These are phyloP conservation scores for Conopomorpha cramerella DNA, from an alignment of 1,140 invertebrate genomes.

Conservation along the genomic window DNA sequence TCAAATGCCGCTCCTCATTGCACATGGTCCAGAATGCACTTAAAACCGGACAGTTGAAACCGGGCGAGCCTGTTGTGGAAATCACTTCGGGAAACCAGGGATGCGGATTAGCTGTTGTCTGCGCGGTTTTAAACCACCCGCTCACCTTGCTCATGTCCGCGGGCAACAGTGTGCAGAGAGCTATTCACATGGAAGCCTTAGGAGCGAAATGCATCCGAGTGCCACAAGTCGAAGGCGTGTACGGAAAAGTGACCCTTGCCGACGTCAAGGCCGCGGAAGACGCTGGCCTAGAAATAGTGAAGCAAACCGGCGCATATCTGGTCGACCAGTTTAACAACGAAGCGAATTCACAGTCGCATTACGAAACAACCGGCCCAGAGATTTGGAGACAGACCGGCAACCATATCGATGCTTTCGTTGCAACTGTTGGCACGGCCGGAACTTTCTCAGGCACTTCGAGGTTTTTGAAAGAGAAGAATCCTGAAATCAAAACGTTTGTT, in stretches of 20 bases:
- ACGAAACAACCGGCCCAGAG: slow-evolving; percentile 36
- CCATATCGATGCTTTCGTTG: slow-evolving; percentile 36
- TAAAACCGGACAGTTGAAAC: slow-evolving; percentile 25
- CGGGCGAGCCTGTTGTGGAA: slow-evolving; percentile 30
- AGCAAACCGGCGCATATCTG: slow-evolving; percentile 33
- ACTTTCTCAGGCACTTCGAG: slow-evolving; percentile 35
- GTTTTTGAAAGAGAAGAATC: slow-evolving; percentile 41
- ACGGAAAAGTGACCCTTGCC: slow-evolving; percentile 38
- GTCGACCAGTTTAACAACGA: slow-evolving; percentile 42
- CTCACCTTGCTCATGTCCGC: slow-evolving; percentile 40
- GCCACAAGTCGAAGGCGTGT: slow-evolving; percentile 41
- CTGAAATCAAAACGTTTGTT: slow-evolving; percentile 26
- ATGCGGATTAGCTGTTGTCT: slow-evolving; percentile 41
- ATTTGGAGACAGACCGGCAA: slow-evolving; percentile 46
- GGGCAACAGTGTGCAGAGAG: slow-evolving; percentile 41
- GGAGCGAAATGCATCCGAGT: slow-evolving; percentile 39
- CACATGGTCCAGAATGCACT: slow-evolving; percentile 33
- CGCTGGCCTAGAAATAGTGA: slow-evolving; percentile 22
- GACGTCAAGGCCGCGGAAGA: slow-evolving; percentile 35
- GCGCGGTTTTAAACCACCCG: slow-evolving; percentile 36
- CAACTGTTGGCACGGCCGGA: slow-evolving; percentile 40
- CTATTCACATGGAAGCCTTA: slow-evolving; percentile 45
- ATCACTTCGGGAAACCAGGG: slow-evolving; percentile 48
- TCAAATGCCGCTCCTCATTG: slow-evolving; percentile 40
- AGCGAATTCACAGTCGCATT: slow-evolving; percentile 28